phyloP scores from a whole-genome alignment of 1,140 invertebrate genomes.

The Drosophila tropicalis region DNA sequence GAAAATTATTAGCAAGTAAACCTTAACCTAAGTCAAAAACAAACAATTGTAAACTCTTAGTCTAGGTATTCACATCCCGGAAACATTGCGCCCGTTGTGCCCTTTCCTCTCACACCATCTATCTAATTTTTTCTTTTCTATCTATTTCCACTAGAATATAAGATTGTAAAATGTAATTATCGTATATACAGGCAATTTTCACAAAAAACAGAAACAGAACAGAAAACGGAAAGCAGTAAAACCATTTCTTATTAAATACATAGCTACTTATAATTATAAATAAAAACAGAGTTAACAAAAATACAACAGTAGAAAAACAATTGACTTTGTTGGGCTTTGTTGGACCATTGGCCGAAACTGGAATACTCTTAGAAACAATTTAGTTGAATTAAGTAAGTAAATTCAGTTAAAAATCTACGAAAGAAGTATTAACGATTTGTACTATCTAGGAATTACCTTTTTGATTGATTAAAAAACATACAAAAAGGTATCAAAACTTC shows the following conservation, averaged over 20 bases:
- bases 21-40: constrained; percentile 61
- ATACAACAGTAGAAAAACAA: neutral
- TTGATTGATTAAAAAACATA: too few species aligned
- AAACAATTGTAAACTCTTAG: constrained; percentile 40
- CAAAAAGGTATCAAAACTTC: too few species aligned
- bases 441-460: too few species aligned
- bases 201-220: constrained; percentile 70
- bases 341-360: neutral
- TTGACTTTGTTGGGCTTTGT: neutral
- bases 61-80: constrained; percentile 24
- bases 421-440: too few species aligned
- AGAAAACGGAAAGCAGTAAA: constrained; percentile 36
- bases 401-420: too few species aligned
- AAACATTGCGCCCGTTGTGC: neutral
- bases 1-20: constrained; percentile 46
- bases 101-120: constrained; percentile 1
- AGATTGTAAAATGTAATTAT: constrained; percentile 78
- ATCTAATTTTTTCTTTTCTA: constrained; percentile 10
- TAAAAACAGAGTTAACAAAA: constrained; percentile 75
- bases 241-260: constrained; percentile 10
- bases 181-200: constrained; percentile 67
- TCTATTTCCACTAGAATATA: constrained; percentile 43
- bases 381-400: too few species aligned
- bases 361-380: neutral
- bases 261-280: constrained; percentile 69